phyloP scores from a whole-genome alignment of 2,113 vertebrate genomes.

The Antechinus stuartii region DNA sequence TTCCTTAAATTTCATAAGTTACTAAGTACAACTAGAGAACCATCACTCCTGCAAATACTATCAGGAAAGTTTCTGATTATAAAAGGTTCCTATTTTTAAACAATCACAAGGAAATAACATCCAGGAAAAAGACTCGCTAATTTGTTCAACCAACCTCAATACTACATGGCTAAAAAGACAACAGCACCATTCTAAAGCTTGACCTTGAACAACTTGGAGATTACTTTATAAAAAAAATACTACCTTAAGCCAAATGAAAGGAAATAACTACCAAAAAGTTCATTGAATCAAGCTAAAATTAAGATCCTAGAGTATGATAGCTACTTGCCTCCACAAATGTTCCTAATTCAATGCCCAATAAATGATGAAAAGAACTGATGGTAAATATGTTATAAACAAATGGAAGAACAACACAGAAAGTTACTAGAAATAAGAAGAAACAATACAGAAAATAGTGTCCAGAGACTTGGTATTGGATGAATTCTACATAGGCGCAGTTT shows the following conservation, averaged over 20 bases:
- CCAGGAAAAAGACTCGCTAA: conserved; percentile 26
- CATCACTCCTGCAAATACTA: background rate
- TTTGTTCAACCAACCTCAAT: background rate
- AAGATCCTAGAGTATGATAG: background rate
- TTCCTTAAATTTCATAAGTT: background rate
- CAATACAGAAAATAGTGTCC: background rate
- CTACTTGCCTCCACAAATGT: background rate
- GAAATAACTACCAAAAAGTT: background rate
- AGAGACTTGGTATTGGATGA: background rate
- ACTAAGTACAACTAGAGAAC: background rate
- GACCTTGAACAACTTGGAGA: background rate
- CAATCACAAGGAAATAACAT: conserved; percentile 9
- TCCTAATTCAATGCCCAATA: background rate
- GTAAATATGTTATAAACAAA: background rate
- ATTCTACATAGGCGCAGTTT: background rate
- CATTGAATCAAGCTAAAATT: background rate
- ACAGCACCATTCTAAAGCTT: background rate
- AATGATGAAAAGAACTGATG: background rate
- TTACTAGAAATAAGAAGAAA: background rate
- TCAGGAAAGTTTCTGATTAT: background rate
- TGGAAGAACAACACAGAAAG: background rate
- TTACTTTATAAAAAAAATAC: background rate
- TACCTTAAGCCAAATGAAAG: background rate
- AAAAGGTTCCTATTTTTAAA: conserved; percentile 5
- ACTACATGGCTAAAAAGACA: background rate